phyloP scores from a whole-genome alignment of 2,113 vertebrate species.

The Grammomys surdaster region DNA sequence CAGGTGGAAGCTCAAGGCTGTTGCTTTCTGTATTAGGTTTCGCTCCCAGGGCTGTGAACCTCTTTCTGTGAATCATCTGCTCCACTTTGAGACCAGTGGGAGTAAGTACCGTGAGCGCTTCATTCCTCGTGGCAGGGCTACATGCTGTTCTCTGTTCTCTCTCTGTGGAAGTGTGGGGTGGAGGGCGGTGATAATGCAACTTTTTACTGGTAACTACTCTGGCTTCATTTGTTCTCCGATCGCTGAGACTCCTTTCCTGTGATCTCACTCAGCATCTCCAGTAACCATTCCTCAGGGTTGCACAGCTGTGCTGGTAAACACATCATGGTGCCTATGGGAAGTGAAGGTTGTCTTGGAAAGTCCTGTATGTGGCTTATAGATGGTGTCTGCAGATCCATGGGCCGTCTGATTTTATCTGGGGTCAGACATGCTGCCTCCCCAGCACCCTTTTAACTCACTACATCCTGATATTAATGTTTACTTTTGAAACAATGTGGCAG shows the following conservation, averaged over 20 bases:
- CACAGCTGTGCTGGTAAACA: not conserved
- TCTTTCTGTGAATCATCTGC: not conserved
- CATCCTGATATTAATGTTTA: not conserved
- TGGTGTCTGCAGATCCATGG: not conserved
- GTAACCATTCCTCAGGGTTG: not conserved
- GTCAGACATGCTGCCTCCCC: rapidly evolving
- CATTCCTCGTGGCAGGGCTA: not conserved
- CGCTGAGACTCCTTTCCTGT: not conserved
- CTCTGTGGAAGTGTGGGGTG: not conserved
- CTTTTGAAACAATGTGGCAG: not conserved
- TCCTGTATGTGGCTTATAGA: not conserved
- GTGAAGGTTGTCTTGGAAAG: not conserved
- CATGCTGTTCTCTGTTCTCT: not conserved
- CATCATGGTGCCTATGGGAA: rapidly evolving
- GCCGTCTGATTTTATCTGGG: not conserved
- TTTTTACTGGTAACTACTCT: not conserved
- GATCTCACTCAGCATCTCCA: not conserved
- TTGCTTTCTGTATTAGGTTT: not conserved
- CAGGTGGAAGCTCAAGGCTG: not conserved
- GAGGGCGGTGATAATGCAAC: not conserved
- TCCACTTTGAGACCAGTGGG: not conserved
- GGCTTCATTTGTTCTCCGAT: not conserved
- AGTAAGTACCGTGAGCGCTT: too few relatives aligned
- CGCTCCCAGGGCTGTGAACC: not conserved
- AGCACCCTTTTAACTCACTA: not conserved